These are phyloP conservation scores for Rhinogobius similis DNA, from an alignment of 2,113 vertebrate genomes.

Conservation along the genomic window DNA sequence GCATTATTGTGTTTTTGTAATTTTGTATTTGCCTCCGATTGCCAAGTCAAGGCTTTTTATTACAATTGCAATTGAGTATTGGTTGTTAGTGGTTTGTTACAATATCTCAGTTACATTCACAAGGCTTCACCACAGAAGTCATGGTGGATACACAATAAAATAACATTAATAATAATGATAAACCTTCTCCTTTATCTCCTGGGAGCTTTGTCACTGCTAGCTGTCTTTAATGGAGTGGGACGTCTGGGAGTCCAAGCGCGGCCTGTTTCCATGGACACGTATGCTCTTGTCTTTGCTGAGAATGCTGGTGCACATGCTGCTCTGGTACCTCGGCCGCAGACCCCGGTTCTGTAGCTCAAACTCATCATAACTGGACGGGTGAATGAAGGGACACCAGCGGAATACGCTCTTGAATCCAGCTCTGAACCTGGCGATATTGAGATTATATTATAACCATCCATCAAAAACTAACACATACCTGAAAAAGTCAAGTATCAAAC, in stretches of 20 bases:
- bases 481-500: background rate
- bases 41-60: no score
- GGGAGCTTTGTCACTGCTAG: slow-evolving; percentile 13
- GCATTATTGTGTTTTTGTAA: no score
- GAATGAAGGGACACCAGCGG: slow-evolving; percentile 73
- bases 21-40: no score
- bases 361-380: slow-evolving; percentile 68
- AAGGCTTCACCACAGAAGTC: background rate
- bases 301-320: slow-evolving; percentile 78
- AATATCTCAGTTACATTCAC: background rate
- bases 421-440: slow-evolving; percentile 59
- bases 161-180: background rate
- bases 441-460: no score
- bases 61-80: no score
- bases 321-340: slow-evolving; percentile 61
- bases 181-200: background rate
- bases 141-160: background rate
- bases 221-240: slow-evolving; percentile 15
- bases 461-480: background rate
- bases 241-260: slow-evolving; percentile 30
- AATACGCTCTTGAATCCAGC: slow-evolving; percentile 74
- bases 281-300: slow-evolving; percentile 63
- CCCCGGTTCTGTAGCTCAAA: slow-evolving; percentile 67
- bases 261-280: slow-evolving; percentile 34
- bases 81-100: no score